These are phyloP conservation scores for Philonicus albiceps DNA, from an alignment of 2,888 invertebrate genomes.

Conservation along the genomic window DNA sequence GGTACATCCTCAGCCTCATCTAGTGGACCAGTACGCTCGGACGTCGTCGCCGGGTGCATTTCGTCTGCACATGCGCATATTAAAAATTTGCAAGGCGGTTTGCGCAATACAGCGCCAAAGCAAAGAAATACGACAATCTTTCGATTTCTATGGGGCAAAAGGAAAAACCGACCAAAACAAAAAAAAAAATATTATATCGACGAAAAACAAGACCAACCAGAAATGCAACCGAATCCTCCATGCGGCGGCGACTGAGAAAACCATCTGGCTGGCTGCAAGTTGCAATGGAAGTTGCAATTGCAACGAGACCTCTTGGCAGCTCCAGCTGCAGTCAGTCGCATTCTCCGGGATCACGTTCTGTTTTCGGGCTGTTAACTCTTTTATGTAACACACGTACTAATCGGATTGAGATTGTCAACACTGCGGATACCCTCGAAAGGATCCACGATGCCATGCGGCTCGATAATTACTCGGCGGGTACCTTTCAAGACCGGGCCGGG, in stretches of 20 bases:
- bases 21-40: not conserved
- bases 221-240: not conserved
- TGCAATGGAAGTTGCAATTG: not conserved
- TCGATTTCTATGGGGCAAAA: not conserved
- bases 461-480: slow-evolving; percentile 19
- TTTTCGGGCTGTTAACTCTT: slow-evolving; percentile 20
- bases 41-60: not conserved
- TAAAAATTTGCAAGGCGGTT: slow-evolving; percentile 27
- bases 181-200: not conserved
- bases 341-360: slow-evolving; percentile 29
- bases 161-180: not conserved
- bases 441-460: not conserved
- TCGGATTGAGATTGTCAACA: slow-evolving; percentile 30
- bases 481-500: not conserved
- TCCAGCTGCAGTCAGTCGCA: not conserved
- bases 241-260: not conserved
- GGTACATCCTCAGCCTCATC: slow-evolving; percentile 3
- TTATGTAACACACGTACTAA: slow-evolving; percentile 30
- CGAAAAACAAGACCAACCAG: slow-evolving; percentile 10
- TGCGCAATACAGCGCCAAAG: not conserved
- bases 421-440: not conserved
- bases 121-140: slow-evolving; percentile 14
- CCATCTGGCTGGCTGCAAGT: not conserved
- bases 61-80: slow-evolving; percentile 25
- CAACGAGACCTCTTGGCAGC: not conserved